Evolutionary conservation across 2,797 vertebrate species (phyloP).

Genomic region (Urophycis tenuis): DNA sequence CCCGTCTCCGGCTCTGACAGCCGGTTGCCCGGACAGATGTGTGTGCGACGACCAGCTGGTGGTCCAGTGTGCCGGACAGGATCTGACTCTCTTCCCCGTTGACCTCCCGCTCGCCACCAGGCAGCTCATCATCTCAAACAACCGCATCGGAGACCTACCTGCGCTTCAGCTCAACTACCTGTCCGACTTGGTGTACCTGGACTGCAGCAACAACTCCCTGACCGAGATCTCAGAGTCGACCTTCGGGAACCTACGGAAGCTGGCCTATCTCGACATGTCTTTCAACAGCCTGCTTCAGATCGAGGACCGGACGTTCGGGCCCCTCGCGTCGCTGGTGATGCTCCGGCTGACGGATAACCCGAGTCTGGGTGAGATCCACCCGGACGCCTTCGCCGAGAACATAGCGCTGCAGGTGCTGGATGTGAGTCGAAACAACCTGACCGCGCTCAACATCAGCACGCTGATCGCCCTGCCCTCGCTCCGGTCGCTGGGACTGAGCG

Average conservation of each 20-base stretch:
- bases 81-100: constrained; percentile 74
- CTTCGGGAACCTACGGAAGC: constrained; percentile 81
- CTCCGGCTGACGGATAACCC: constrained; percentile 89
- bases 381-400: constrained; percentile 85
- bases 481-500: constrained; percentile 79
- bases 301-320: constrained; percentile 82
- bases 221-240: constrained; percentile 83
- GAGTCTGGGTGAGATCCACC: constrained; percentile 73
- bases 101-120: constrained; percentile 84
- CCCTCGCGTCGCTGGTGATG: constrained; percentile 82
- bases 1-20: constrained; percentile 69
- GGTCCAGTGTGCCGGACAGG: constrained; percentile 80
- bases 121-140: constrained; percentile 82
- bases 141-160: constrained; percentile 79
- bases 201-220: constrained; percentile 85
- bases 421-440: constrained; percentile 82
- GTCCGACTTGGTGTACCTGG: constrained; percentile 88
- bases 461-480: constrained; percentile 74
- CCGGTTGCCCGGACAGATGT: constrained; percentile 78
- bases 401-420: constrained; percentile 84
- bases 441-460: constrained; percentile 74
- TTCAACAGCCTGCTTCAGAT: constrained; percentile 84
- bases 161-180: constrained; percentile 86
- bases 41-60: constrained; percentile 83
- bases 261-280: constrained; percentile 90